Evolutionary conservation across 2,113 vertebrate genomes (phyloP).

Genomic region (Channa argus): DNA sequence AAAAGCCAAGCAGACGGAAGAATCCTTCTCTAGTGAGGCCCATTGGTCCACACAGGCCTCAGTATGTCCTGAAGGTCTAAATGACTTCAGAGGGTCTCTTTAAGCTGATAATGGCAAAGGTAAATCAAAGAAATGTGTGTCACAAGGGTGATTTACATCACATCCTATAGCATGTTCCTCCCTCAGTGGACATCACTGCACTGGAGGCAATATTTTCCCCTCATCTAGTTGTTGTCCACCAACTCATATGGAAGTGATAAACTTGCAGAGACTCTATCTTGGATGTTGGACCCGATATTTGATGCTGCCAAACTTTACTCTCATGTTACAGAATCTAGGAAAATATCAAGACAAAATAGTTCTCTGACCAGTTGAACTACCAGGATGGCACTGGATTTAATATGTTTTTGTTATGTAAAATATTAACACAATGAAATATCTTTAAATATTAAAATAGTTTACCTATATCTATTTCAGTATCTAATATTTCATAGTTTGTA

Average conservation of each 20-base stretch:
- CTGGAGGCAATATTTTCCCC: conserved; percentile 47
- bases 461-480: too few species aligned
- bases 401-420: neutral
- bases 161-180: conserved; percentile 60
- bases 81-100: conserved; percentile 52
- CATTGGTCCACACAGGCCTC: conserved; percentile 22
- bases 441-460: neutral
- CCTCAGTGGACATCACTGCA: conserved; percentile 58
- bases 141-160: conserved; percentile 69
- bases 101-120: conserved; percentile 68
- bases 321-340: conserved; percentile 9
- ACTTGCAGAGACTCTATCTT: conserved; percentile 27
- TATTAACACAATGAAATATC: neutral
- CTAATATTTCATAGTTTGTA: too few species aligned
- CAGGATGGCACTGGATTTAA: neutral
- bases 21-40: conserved; percentile 18
- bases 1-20: conserved; percentile 39
- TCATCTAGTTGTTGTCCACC: conserved; percentile 19
- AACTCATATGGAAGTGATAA: conserved; percentile 67
- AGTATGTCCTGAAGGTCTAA: conserved; percentile 53
- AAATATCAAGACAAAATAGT: conserved; percentile 11
- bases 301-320: conserved; percentile 22
- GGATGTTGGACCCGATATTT: conserved; percentile 25
- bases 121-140: conserved; percentile 71
- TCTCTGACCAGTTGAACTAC: conserved; percentile 1